Evolutionary conservation across 2,888 invertebrate genomes (phyloP).

Genomic region (Ophion obscuratus): DNA sequence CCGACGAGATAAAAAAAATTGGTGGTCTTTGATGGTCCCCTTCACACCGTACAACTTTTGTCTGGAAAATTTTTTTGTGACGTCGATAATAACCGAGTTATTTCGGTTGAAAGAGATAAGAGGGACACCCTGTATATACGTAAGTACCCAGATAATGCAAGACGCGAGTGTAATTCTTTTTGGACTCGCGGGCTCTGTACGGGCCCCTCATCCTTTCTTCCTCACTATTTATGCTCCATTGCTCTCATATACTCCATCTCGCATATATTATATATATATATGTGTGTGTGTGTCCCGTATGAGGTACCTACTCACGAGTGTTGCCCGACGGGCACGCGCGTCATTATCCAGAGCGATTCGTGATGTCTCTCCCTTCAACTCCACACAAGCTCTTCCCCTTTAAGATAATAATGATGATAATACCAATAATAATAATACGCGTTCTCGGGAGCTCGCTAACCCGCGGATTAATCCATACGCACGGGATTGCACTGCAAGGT

Average conservation of each 20-base stretch:
- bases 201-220: constrained; percentile 14
- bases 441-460: constrained; percentile 51
- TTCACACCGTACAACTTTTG: too few species aligned
- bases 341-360: constrained; percentile 74
- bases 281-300: neutral
- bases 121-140: neutral
- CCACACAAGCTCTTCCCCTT: constrained; percentile 15
- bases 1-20: too few species aligned
- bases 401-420: constrained; percentile 8
- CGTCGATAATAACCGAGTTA: too few species aligned
- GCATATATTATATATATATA: constrained; percentile 48
- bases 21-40: too few species aligned
- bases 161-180: constrained; percentile 58
- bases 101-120: too few species aligned
- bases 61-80: too few species aligned
- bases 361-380: constrained; percentile 28
- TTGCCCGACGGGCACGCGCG: constrained; percentile 73
- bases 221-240: constrained; percentile 47
- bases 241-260: constrained; percentile 44
- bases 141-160: constrained; percentile 6
- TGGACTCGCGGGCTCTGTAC: constrained; percentile 58
- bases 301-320: constrained; percentile 34
- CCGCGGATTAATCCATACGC: constrained; percentile 50
- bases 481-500: constrained; percentile 63
- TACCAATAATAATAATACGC: constrained; percentile 53